Conservation (phyloP, 2,888 invertebrate genomes). For the Synergus itoensis region DNA sequence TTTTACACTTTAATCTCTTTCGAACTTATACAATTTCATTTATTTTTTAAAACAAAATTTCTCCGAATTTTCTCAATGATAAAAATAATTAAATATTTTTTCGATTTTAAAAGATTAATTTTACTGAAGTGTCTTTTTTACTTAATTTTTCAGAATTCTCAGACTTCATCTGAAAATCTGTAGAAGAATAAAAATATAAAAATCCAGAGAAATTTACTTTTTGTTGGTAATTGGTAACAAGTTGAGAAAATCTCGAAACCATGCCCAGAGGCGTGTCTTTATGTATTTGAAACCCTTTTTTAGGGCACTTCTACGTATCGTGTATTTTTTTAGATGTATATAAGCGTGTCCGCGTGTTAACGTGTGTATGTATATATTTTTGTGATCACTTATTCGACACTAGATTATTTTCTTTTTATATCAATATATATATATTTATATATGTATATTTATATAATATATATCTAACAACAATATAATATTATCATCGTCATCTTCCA, state of each 20-base stretch:
- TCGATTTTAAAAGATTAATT: not conserved
- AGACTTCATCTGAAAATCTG: not conserved
- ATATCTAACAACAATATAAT: constrained; percentile 77
- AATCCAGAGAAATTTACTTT: constrained; percentile 44
- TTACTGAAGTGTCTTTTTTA: not conserved
- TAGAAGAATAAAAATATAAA: not conserved
- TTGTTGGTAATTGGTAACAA: constrained; percentile 47
- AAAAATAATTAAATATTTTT: not conserved
- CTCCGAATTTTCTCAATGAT: not conserved
- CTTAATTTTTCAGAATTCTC: not conserved
- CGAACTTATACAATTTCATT: not conserved
- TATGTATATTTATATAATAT: constrained; percentile 69
- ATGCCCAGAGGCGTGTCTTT: constrained; percentile 55
- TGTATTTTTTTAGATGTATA: constrained; percentile 46
- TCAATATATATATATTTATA: constrained; percentile 70
- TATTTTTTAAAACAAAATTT: not conserved
- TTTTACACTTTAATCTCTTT: constrained; percentile 32
- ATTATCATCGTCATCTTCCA: constrained; percentile 70
- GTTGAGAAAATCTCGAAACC: constrained; percentile 56
- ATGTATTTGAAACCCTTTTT: constrained; percentile 53
- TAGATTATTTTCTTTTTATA: constrained; percentile 69
- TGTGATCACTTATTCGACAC: constrained; percentile 58
- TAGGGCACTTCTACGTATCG: constrained; percentile 59
- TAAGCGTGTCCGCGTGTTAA: constrained; percentile 42
- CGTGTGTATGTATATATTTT: constrained; percentile 48